phyloP scores from a whole-genome alignment of 1,140 invertebrate genomes.

The Tigriopus japonicus region DNA sequence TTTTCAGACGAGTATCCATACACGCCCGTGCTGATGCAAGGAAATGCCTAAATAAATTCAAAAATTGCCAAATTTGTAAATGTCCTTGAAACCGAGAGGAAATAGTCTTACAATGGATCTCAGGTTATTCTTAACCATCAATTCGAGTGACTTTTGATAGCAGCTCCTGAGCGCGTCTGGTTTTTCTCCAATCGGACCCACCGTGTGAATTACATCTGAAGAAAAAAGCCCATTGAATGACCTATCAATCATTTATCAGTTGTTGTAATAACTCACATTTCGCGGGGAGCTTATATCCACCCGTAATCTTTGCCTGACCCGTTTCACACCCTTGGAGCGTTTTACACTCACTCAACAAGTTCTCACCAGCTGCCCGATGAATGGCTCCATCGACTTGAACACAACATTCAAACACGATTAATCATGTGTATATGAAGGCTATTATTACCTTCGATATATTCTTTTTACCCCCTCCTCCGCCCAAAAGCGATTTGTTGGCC shows the following conservation, averaged over 20 bases:
- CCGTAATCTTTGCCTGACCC: constrained; percentile 60
- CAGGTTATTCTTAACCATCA: constrained; percentile 38
- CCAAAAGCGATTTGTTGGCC: constrained; percentile 53
- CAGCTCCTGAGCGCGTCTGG: constrained; percentile 40
- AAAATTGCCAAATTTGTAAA: too few species aligned
- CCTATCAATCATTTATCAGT: too few species aligned
- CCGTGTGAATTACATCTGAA: constrained; percentile 53
- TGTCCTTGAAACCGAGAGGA: too few species aligned
- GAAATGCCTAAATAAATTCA: background rate
- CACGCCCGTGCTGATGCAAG: background rate
- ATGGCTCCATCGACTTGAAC: constrained; percentile 57
- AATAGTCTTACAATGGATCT: constrained; percentile 33
- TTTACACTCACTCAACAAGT: constrained; percentile 47
- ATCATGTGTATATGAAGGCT: too few species aligned
- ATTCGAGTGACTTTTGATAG: constrained; percentile 43
- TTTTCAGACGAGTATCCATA: background rate
- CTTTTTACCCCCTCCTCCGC: constrained; percentile 45
- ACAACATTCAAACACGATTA: too few species aligned
- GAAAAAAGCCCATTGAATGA: too few species aligned
- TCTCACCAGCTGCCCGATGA: constrained; percentile 47
- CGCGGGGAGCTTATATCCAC: constrained; percentile 54
- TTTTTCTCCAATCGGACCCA: constrained; percentile 53
- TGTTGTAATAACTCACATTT: constrained; percentile 34
- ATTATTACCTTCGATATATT: too few species aligned
- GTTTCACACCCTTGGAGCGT: constrained; percentile 47